Percentiles rank a stretch among this genome's conserved stretches.
These are phyloP conservation scores for Lepus americanus DNA, from an alignment of 2,113 vertebrate species.

Conservation along the genomic window DNA sequence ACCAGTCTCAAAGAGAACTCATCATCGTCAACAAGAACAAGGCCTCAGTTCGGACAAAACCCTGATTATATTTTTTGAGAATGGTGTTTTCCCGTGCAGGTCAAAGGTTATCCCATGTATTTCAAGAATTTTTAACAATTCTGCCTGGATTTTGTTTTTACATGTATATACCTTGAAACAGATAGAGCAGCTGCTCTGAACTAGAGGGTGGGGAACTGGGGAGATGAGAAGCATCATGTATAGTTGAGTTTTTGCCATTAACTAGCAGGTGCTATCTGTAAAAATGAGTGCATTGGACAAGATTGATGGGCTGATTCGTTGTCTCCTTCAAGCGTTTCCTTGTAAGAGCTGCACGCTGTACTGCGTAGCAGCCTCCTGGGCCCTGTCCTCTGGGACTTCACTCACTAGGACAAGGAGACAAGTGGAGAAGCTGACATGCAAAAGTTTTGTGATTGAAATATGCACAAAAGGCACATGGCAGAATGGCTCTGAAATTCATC, in stretches of 20 bases:
- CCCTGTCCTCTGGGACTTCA: neutral
- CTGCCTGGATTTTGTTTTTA: constrained; percentile 45
- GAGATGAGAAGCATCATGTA: too few relatives aligned
- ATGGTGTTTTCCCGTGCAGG: neutral
- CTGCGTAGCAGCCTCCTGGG: neutral
- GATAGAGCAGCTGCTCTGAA: neutral
- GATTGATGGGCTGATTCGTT: neutral
- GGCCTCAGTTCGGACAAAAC: neutral
- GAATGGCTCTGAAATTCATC: neutral
- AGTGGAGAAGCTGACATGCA: neutral
- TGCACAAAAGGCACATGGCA: neutral
- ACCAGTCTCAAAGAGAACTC: neutral
- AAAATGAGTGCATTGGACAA: neutral
- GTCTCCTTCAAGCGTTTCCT: neutral
- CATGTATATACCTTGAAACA: neutral
- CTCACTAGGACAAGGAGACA: neutral
- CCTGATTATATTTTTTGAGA: neutral
- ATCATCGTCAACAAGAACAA: neutral
- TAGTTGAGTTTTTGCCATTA: neutral
- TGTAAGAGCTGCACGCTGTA: neutral
- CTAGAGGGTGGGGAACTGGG: neutral
- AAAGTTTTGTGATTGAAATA: neutral
- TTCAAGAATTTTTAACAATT: neutral
- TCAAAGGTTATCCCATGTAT: neutral
- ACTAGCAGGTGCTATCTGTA: neutral